Evolutionary conservation across 2,113 vertebrate genomes (phyloP).

Genomic region (Megaleporinus macrocephalus): DNA sequence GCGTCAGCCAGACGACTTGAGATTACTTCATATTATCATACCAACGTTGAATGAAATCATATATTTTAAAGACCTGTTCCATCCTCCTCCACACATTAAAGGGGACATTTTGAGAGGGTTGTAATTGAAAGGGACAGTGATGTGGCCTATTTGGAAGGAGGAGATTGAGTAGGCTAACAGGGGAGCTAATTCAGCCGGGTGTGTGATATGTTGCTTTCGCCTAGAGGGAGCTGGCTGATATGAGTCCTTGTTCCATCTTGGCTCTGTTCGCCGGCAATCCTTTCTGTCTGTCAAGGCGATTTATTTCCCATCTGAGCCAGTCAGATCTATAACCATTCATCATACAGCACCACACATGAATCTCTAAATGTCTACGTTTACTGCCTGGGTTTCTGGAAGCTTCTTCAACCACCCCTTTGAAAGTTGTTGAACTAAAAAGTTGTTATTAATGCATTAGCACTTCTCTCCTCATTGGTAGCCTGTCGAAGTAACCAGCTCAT

Average conservation of each 20-base stretch:
- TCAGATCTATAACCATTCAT: conserved; percentile 39
- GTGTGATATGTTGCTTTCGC: conserved; percentile 7
- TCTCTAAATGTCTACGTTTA: conserved; percentile 20
- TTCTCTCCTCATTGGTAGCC: no score
- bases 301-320: conserved; percentile 39
- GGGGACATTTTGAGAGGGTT: conserved; percentile 25
- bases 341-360: conserved; percentile 21
- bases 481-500: background rate
- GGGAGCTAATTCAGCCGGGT: conserved; percentile 14
- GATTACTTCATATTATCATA: no score
- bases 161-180: conserved; percentile 23
- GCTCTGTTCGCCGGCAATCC: conserved; percentile 4
- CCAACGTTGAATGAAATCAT: no score
- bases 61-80: no score
- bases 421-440: no score
- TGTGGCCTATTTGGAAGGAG: conserved; percentile 42
- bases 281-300: conserved; percentile 48
- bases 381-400: background rate
- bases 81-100: no score
- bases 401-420: no score
- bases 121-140: conserved; percentile 53
- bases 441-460: no score
- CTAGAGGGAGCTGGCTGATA: conserved; percentile 27
- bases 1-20: no score
- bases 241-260: background rate